Percentiles rank a stretch among this genome's conserved stretches.
Evolutionary conservation across 2,797 vertebrate genomes (phyloP).

Genomic region (Oryzias dopingdopingensis): DNA sequence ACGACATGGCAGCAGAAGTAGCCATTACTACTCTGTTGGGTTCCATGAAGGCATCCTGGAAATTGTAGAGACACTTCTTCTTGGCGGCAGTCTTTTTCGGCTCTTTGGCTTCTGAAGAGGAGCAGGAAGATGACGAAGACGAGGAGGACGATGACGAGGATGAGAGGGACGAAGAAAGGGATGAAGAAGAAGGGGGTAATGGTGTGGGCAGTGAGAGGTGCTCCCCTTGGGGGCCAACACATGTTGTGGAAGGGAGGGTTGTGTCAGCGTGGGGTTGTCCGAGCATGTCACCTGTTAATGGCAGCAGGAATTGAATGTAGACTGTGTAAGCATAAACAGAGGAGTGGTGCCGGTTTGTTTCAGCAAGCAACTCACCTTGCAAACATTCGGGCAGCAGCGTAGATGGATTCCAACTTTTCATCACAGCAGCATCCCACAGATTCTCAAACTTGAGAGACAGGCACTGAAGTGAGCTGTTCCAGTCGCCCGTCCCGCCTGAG

Average conservation of each 20-base stretch:
- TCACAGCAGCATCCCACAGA: slow-evolving; percentile 95
- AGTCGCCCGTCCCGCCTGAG: slow-evolving; percentile 87
- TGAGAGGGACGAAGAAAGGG: slow-evolving; percentile 56
- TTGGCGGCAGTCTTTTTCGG: slow-evolving; percentile 88
- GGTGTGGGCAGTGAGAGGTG: slow-evolving; percentile 53
- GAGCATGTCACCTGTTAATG: slow-evolving; percentile 84
- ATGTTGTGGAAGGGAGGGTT: slow-evolving; percentile 81
- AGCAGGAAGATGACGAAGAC: slow-evolving; percentile 67
- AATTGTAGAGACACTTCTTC: slow-evolving; percentile 98
- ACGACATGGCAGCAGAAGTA: slow-evolving; percentile 92
- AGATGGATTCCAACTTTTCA: slow-evolving; percentile 96
- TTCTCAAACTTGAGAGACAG: slow-evolving; percentile 92
- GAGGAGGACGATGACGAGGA: slow-evolving; percentile 62
- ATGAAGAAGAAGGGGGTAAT: slow-evolving; percentile 58
- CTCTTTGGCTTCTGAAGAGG: slow-evolving; percentile 85
- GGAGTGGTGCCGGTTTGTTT: too few species aligned
- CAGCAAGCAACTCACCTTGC: slow-evolving; percentile 80
- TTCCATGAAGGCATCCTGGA: slow-evolving; percentile 98
- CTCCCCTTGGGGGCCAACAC: slow-evolving; percentile 72
- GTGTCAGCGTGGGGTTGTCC: slow-evolving; percentile 85
- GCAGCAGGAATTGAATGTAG: not conserved
- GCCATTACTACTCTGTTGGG: slow-evolving; percentile 93
- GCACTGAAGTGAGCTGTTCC: slow-evolving; percentile 89
- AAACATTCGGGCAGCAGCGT: slow-evolving; percentile 91
- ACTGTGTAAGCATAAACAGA: not conserved